Conservation (phyloP, 2,797 vertebrate genomes). For the Oreochromis grahami region DNA sequence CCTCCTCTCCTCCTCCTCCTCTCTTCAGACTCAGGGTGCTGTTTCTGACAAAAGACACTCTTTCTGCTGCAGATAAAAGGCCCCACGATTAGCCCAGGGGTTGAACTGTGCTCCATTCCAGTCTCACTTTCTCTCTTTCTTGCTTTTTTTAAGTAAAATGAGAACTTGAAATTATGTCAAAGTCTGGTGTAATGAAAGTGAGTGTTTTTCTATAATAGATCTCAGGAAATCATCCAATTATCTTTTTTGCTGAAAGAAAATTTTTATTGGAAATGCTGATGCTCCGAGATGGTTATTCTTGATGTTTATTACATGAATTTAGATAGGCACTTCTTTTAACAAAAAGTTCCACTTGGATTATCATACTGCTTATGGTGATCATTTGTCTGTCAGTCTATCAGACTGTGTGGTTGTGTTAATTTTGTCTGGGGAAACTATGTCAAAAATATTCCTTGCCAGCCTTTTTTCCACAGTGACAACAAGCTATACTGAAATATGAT, state of each 20-base stretch:
- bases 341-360: constrained; percentile 3
- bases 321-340: constrained; percentile 13
- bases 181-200: constrained; percentile 69
- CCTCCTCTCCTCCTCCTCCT: constrained; percentile 22
- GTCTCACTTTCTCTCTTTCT: constrained; percentile 23
- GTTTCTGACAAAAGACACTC: constrained; percentile 76
- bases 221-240: constrained; percentile 58
- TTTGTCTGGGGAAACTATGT: background rate
- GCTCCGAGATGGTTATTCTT: constrained; percentile 20
- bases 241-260: constrained; percentile 31
- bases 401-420: background rate
- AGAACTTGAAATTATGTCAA: constrained; percentile 76
- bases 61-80: constrained; percentile 83
- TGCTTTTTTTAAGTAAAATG: constrained; percentile 28
- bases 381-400: background rate
- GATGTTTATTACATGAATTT: constrained; percentile 27
- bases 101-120: constrained; percentile 78
- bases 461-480: background rate
- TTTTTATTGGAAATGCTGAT: constrained; percentile 29
- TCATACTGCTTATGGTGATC: constrained; percentile 3
- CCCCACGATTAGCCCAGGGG: constrained; percentile 82
- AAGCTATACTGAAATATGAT: too few relatives aligned
- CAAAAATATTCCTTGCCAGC: background rate
- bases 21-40: constrained; percentile 51
- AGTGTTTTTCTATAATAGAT: constrained; percentile 53